These are phyloP conservation scores for Pachydiplax longipennis DNA, from an alignment of 2,888 invertebrate genomes.

Conservation along the genomic window DNA sequence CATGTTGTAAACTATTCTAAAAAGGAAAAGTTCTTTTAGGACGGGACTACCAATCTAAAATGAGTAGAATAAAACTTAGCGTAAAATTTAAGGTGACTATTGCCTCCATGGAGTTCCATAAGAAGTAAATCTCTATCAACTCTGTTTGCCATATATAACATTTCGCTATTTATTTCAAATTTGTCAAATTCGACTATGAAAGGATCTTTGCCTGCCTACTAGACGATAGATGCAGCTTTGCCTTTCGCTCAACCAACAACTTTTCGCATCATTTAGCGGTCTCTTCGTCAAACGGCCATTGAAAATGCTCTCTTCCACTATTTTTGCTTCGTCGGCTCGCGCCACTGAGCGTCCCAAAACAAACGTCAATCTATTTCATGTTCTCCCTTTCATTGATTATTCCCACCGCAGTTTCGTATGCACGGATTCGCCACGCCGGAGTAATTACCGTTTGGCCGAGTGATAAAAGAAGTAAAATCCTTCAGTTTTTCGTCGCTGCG, in stretches of 20 bases:
- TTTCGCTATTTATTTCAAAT: no score
- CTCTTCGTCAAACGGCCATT: background rate
- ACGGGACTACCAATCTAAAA: no score
- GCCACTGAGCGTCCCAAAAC: background rate
- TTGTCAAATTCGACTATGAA: no score
- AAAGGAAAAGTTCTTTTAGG: no score
- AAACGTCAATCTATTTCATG: background rate
- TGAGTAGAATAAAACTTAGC: no score
- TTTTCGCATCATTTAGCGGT: background rate
- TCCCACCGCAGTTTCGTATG: background rate
- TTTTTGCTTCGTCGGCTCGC: background rate
- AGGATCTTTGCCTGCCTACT: background rate
- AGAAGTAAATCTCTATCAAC: no score
- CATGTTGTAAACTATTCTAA: no score
- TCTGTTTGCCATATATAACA: no score
- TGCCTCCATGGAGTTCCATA: no score
- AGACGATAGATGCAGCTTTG: background rate
- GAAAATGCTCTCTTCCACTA: background rate
- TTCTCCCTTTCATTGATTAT: background rate
- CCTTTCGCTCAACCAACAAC: background rate
- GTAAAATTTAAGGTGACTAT: no score
- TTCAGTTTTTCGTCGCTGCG: background rate
- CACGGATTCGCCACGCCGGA: background rate
- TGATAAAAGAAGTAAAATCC: background rate
- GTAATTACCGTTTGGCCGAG: background rate